A percentile compares a stretch with the other conserved stretches of the same genome.
phyloP scores from a whole-genome alignment of 2,113 vertebrate genomes.

The Pterophyllum scalare region DNA sequence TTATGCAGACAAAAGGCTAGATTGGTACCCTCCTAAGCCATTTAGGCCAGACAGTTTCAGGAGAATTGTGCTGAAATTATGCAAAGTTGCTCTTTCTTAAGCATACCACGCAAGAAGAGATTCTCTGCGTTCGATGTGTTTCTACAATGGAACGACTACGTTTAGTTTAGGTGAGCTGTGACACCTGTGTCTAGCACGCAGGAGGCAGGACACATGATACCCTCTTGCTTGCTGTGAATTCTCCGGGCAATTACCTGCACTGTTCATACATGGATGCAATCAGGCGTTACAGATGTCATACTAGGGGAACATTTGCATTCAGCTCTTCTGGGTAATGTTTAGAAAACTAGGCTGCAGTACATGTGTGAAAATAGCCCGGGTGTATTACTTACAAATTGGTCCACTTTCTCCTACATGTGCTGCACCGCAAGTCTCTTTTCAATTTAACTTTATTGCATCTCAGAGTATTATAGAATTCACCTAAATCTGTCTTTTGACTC shows the following conservation, averaged over 20 bases:
- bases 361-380: not conserved
- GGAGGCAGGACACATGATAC: not conserved
- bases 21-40: not conserved
- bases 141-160: not conserved
- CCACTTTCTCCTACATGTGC: not conserved
- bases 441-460: not conserved
- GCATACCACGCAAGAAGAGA: not conserved
- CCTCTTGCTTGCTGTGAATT: not conserved
- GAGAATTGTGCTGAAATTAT: not conserved
- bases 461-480: not conserved
- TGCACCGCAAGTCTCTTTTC: not conserved
- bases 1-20: constrained; percentile 1
- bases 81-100: not conserved
- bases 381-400: not conserved
- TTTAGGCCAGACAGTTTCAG: not conserved
- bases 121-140: not conserved
- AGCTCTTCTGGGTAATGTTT: not conserved
- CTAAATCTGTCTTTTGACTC: not conserved
- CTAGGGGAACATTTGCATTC: not conserved
- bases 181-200: not conserved
- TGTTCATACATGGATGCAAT: not conserved
- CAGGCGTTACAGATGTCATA: not conserved
- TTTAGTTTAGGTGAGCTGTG: not conserved
- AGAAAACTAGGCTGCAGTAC: not conserved
- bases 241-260: not conserved